Evolutionary conservation across 1,140 invertebrate genomes (phyloP), one percentile per base, ranked within the genome.

Genomic region (Ephestia elutella): DNA sequence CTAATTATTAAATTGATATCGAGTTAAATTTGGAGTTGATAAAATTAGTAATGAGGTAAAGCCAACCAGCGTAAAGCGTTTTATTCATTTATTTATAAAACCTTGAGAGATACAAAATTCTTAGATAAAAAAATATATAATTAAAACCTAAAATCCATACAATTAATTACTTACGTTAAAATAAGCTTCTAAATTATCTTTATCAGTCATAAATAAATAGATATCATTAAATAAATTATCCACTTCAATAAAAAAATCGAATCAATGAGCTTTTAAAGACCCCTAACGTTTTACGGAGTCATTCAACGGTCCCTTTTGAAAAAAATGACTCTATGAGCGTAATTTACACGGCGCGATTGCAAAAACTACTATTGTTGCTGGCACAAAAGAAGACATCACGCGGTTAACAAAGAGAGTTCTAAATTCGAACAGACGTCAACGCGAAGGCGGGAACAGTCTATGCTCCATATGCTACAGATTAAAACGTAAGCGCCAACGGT

Each of bases 321-420:
- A 71, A 67, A 77, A 75, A 70, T 49, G 55, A 63, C 57, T 59
- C 60, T 73, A 70, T 73, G 66, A 77, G 65, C 66, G 73, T 74
- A 83, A 81, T 86, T 87, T 85, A 85, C 71, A 82, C 75, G 30
- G 3, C 76, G 65, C 67, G 60, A 59, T 73, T 81, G 80, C 80
- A 80, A 85, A 87, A 86, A 84, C 66, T 32, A 49, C 78, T 58
- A 80, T 87, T 87, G 83, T 86, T 73, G 59, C 67, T 65, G 70
- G 66, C 70, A 87, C 80, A 87, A 87, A 86, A 81, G 82, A 86
- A 86, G 85, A 86, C 78, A 87, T 87, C 83, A 83, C 54, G 57
- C 60, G 58, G 68, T 72, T 78, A 79, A 85, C 72, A 77, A 82
- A 70, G 66, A 74, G 61, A 63, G 64, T 78, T 80, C 73, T 35